phyloP scores from a whole-genome alignment of 2,888 invertebrate genomes.

The Acleris laterana region DNA sequence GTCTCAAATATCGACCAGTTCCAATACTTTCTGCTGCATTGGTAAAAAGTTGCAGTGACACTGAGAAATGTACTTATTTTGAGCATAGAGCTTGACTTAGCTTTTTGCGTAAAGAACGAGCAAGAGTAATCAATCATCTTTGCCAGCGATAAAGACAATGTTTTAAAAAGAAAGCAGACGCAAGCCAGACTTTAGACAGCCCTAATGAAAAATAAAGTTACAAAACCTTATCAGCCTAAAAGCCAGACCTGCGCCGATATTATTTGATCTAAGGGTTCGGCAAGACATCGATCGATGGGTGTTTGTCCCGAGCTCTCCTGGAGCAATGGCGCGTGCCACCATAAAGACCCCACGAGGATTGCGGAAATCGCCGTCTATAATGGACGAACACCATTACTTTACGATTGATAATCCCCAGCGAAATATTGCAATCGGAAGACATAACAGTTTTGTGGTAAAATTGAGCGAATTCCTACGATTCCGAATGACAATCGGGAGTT shows the following conservation, averaged over 20 bases:
- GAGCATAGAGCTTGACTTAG: constrained; percentile 3
- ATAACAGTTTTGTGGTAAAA: constrained; percentile 84
- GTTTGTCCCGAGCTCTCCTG: constrained; percentile 40
- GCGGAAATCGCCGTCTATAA: constrained; percentile 82
- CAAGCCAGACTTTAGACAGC: too few relatives aligned
- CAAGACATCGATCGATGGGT: constrained; percentile 39
- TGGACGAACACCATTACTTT: constrained; percentile 81
- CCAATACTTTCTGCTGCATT: constrained; percentile 27
- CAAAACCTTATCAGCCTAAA: constrained; percentile 25
- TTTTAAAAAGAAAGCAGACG: too few relatives aligned
- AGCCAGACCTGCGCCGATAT: constrained; percentile 23
- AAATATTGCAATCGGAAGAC: constrained; percentile 80
- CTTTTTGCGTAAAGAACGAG: constrained; percentile 6
- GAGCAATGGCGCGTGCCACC: constrained; percentile 76
- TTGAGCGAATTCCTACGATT: constrained; percentile 66
- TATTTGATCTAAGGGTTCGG: constrained; percentile 32
- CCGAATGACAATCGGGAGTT: constrained; percentile 29
- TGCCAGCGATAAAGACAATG: constrained; percentile 8
- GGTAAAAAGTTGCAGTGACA: constrained; percentile 22
- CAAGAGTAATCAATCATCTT: constrained; percentile 11
- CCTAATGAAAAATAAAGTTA: neutral
- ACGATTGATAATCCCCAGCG: constrained; percentile 81
- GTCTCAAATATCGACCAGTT: constrained; percentile 33
- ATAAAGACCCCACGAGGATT: constrained; percentile 75
- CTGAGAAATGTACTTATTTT: neutral